These are phyloP conservation scores for Tortrix viridana DNA, from an alignment of 2,888 invertebrate genomes.

Conservation along the genomic window DNA sequence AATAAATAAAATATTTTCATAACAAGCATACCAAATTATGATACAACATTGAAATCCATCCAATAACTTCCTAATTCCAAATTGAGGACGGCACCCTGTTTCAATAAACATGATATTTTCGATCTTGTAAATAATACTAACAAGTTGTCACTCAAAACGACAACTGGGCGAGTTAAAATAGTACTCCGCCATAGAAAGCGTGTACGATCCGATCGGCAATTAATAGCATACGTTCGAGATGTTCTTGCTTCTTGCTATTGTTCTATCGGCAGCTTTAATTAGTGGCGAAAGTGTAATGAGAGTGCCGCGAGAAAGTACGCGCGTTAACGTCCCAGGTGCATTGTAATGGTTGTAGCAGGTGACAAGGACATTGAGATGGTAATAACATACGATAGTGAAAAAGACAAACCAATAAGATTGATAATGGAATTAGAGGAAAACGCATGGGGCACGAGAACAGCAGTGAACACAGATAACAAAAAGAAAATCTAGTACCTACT, in stretches of 20 bases:
- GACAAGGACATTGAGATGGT: constrained; percentile 15
- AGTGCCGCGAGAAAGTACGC: constrained; percentile 74
- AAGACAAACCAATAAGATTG: background rate
- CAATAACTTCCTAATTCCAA: no score
- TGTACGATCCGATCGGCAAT: constrained; percentile 78
- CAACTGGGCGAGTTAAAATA: constrained; percentile 19
- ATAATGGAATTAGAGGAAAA: no score
- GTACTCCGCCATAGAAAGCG: constrained; percentile 71
- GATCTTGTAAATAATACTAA: background rate
- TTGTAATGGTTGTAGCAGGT: constrained; percentile 37
- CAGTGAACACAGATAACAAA: no score
- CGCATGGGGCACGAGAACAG: no score
- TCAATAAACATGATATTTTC: no score
- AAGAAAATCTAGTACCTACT: no score
- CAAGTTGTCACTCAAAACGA: constrained; percentile 7
- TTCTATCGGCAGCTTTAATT: constrained; percentile 77
- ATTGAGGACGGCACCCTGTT: no score
- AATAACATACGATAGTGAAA: background rate
- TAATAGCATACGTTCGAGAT: constrained; percentile 75
- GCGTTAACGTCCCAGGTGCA: constrained; percentile 60
- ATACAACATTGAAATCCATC: no score
- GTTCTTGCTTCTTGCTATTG: constrained; percentile 76
- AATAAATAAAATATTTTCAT: no score
- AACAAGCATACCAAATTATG: no score
- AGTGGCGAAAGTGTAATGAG: constrained; percentile 81